These are phyloP conservation scores for Nesometra sesokonis DNA, from an alignment of 35 echinoderm and acorn worm species.

Conservation along the genomic window DNA sequence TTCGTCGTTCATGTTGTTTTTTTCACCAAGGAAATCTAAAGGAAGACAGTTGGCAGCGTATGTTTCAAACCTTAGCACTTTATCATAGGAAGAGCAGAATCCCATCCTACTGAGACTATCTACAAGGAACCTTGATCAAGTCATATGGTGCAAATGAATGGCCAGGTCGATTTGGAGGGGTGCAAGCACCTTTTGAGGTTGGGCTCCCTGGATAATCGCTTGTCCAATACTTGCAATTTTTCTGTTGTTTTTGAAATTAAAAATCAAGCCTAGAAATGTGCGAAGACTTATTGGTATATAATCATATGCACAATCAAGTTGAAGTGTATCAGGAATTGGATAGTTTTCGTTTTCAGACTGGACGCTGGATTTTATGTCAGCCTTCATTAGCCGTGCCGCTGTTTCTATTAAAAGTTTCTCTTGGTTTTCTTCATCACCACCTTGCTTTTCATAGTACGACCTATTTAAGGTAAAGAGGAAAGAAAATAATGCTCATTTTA, in stretches of 20 bases:
- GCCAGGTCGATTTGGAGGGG: conserved; percentile 38
- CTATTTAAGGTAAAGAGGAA: too few relatives aligned
- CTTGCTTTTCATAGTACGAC: neutral
- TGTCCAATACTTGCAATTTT: conserved; percentile 50
- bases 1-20: conserved; percentile 21
- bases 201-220: conserved; percentile 42
- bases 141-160: conserved; percentile 42
- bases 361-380: conserved; percentile 60
- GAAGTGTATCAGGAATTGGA: conserved; percentile 28
- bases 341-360: conserved; percentile 42
- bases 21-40: conserved; percentile 27
- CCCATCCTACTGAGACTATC: conserved; percentile 43
- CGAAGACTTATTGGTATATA: conserved; percentile 29
- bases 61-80: conserved; percentile 52
- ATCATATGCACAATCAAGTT: conserved; percentile 40
- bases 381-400: conserved; percentile 55
- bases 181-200: conserved; percentile 25
- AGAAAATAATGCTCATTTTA: too few relatives aligned
- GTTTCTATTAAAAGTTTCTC: conserved; percentile 48
- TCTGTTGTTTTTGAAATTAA: conserved; percentile 41
- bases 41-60: conserved; percentile 36
- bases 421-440: conserved; percentile 30
- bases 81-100: conserved; percentile 41
- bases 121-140: conserved; percentile 58
- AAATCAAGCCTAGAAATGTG: conserved; percentile 29